phyloP scores from a whole-genome alignment of 2,113 vertebrate genomes.

The Gallinago undulata region DNA sequence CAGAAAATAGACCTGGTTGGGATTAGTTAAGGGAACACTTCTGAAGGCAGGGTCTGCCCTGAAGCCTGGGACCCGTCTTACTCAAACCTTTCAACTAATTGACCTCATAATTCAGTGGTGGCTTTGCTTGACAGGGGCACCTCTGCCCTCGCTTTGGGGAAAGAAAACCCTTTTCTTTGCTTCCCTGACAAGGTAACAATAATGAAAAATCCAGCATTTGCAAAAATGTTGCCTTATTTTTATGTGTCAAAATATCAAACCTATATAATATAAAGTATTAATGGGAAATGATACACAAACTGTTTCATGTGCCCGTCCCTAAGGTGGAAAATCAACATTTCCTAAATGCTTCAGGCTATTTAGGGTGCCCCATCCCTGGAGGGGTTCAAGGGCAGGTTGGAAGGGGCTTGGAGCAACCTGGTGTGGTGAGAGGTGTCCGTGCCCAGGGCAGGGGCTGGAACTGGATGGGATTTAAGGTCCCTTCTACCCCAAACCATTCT shows the following conservation, averaged over 20 bases:
- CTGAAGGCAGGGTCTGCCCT: neutral
- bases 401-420: too few relatives aligned
- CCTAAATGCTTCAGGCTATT: neutral
- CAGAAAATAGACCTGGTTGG: neutral
- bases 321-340: neutral
- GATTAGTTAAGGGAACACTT: neutral
- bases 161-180: neutral
- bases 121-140: neutral
- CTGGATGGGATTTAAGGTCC: too few relatives aligned
- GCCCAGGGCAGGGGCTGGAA: too few relatives aligned
- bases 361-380: too few relatives aligned
- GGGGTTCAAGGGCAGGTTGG: too few relatives aligned
- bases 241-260: neutral
- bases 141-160: neutral
- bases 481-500: too few relatives aligned
- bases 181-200: neutral
- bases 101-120: neutral
- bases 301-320: neutral
- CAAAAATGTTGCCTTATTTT: neutral
- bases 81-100: neutral
- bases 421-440: too few relatives aligned
- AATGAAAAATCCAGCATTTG: neutral
- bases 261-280: neutral
- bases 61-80: neutral
- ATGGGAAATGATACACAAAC: neutral